These are phyloP conservation scores for Speoplatyrhinus poulsoni DNA, from an alignment of 2,113 vertebrate species.

Conservation along the genomic window DNA sequence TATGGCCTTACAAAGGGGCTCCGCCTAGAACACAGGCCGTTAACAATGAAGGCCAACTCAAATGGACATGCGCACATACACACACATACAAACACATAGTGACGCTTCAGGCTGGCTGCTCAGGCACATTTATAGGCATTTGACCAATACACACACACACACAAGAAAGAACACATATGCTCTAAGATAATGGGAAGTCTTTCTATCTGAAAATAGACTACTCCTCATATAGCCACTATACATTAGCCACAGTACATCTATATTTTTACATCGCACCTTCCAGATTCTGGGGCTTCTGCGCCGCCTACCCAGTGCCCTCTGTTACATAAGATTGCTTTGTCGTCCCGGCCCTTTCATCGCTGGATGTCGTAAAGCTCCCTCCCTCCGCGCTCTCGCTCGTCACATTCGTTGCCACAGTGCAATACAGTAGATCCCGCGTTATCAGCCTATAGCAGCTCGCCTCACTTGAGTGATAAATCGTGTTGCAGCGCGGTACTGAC, in stretches of 20 bases:
- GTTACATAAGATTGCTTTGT: conserved; percentile 11
- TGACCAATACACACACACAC: background rate
- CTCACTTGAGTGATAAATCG: conserved; percentile 62
- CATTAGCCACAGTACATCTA: background rate
- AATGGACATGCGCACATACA: background rate
- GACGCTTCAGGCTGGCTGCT: too few relatives aligned
- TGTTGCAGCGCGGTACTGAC: conserved; percentile 33
- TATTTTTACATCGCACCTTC: background rate
- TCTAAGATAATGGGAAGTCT: conserved; percentile 3
- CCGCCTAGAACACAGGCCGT: conserved; percentile 14
- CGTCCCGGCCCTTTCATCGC: background rate
- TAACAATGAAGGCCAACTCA: conserved; percentile 23
- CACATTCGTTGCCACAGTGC: conserved; percentile 14
- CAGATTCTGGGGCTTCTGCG: background rate
- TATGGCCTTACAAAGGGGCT: conserved; percentile 18
- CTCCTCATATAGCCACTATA: conserved; percentile 2
- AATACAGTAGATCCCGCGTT: conserved; percentile 40
- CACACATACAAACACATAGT: background rate
- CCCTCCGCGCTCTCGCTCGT: conserved; percentile 4
- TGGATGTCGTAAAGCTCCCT: conserved; percentile 16
- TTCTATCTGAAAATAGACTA: background rate
- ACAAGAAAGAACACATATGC: conserved; percentile 16
- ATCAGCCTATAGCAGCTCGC: conserved; percentile 40
- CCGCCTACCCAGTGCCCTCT: background rate
- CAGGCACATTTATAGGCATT: background rate